Percentiles rank a stretch among this genome's conserved stretches.
Conservation (phyloP, 2,113 vertebrate genomes). For the Peromyscus maniculatus region DNA sequence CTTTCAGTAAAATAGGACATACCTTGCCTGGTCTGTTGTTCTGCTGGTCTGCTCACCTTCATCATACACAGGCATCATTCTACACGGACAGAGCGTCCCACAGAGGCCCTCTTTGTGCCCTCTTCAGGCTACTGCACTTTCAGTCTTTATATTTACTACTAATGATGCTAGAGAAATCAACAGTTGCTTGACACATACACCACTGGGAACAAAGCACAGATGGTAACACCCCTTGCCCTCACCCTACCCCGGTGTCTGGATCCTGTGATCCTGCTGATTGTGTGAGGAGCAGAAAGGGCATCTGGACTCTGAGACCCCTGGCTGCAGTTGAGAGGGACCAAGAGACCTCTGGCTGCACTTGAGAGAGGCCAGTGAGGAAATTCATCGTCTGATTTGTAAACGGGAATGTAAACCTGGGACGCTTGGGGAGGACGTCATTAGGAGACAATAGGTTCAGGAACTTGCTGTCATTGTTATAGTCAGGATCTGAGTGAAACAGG, state of each 20-base stretch:
- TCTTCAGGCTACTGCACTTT: conserved; percentile 40
- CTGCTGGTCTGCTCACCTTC: not conserved
- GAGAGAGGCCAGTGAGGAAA: not conserved
- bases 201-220: conserved; percentile 47
- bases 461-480: conserved; percentile 44
- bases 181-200: not conserved
- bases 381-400: conserved; percentile 43
- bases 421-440: conserved; percentile 60
- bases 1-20: conserved; percentile 33
- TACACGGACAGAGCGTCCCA: not conserved
- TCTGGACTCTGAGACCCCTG: not conserved
- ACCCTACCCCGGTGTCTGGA: not conserved
- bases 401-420: conserved; percentile 1
- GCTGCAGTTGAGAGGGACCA: not conserved
- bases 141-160: conserved; percentile 68
- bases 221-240: not conserved
- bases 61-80: not conserved
- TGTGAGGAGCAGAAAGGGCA: conserved; percentile 48
- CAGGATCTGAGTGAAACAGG: not conserved
- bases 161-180: not conserved
- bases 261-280: not conserved
- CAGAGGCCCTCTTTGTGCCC: not conserved
- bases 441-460: conserved; percentile 59
- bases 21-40: conserved; percentile 33
- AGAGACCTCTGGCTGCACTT: not conserved